Conservation (phyloP, 1,140 invertebrate species). For the Drosophila murphyi region DNA sequence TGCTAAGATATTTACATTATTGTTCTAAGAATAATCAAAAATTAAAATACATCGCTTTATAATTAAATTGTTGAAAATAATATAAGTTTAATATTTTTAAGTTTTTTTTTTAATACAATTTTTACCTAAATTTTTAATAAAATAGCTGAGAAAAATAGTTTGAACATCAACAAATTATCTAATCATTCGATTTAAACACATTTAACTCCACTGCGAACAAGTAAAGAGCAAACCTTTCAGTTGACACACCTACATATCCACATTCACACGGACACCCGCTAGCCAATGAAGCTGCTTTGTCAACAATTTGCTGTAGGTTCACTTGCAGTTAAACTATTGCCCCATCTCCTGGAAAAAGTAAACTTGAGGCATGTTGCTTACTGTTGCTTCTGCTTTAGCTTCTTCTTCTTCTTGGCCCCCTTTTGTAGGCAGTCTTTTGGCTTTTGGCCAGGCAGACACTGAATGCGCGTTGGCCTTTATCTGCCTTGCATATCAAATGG, state of each 20-base stretch:
- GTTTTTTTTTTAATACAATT: too few relatives aligned
- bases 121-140: too few relatives aligned
- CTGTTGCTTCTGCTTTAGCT: background rate
- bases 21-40: too few relatives aligned
- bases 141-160: background rate
- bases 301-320: constrained; percentile 17
- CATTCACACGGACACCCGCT: constrained; percentile 1
- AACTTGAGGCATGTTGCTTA: constrained; percentile 12
- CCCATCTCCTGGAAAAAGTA: background rate
- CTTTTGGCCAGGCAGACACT: constrained; percentile 43
- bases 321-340: constrained; percentile 40
- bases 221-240: background rate
- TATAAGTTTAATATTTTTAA: too few relatives aligned
- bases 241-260: background rate
- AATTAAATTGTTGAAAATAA: too few relatives aligned
- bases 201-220: constrained; percentile 3
- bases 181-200: constrained; percentile 4
- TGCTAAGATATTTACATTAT: too few relatives aligned
- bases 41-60: too few relatives aligned
- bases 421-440: constrained; percentile 42
- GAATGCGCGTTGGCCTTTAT: constrained; percentile 79
- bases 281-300: constrained; percentile 7
- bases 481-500: constrained; percentile 79
- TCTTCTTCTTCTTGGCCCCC: constrained; percentile 14
- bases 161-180: background rate